Evolutionary conservation across 2,888 invertebrate genomes (phyloP), one percentile per base, ranked within the genome.

Genomic region (Sesia bembeciformis): DNA sequence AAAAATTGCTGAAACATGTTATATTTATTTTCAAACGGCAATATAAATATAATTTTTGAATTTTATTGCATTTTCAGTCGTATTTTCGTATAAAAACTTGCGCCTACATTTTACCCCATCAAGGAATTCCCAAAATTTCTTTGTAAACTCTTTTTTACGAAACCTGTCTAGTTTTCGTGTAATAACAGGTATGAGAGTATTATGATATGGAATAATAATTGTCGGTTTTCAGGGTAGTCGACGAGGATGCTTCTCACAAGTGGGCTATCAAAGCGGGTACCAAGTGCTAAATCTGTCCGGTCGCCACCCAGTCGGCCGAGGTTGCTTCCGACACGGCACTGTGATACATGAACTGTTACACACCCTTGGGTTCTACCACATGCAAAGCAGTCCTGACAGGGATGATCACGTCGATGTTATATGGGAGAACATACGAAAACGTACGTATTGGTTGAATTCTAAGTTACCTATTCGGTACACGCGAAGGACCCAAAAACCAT

Each of bases 331-430:
- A 0, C 91, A 91, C 61, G 93, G 94, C 7, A 93, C 93, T n/a
- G 91, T 94, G 4, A 91, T 94, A 3, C 95, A 96, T 70, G 96
- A 96, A 74, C 78, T 96, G 52, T 88, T 96, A 64, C 96, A 96
- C 69, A 92, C 94, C 0, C 83, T 95, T 0, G 96, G 96, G 3
- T 96, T 96, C 78, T 95, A 93, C 77, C 96, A 96, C 72, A 95
- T 96, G 82, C 96, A 96, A 74, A 94, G 94, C 67, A 91, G 95
- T 53, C 91, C 92, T 0, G 93, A 96, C 75, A 90, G 96, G 61
- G 95, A 96, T 68, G 91, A 93, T 46, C 95, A 91, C 70, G 93
- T 96, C 4, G 90, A 91, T 58, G 93, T 96, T 52, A 75, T 91
- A 53, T 94, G 93, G 92, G 91, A 93, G 42, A 95, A 96, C 67